These are phyloP conservation scores for Ancistrus triradiatus DNA, from an alignment of 2,113 vertebrate genomes.

Conservation along the genomic window DNA sequence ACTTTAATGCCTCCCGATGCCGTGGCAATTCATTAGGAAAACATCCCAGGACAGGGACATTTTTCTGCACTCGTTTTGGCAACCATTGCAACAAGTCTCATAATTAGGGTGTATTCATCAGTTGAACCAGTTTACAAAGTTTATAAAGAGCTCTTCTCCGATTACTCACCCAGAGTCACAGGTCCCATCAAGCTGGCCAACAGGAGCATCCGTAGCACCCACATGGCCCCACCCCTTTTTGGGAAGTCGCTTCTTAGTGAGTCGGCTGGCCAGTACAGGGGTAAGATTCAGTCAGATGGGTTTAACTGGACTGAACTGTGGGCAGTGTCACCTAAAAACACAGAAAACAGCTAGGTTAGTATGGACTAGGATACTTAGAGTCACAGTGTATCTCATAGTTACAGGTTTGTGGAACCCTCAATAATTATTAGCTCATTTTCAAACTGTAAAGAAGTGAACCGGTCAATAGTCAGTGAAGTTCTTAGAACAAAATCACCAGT, in stretches of 20 bases:
- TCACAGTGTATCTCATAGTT: too few species aligned
- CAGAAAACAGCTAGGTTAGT: background rate
- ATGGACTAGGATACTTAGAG: too few species aligned
- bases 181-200: conserved; percentile 40
- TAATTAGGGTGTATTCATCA: background rate
- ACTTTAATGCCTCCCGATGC: conserved; percentile 16
- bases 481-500: too few species aligned
- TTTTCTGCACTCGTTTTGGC: background rate
- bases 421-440: too few species aligned
- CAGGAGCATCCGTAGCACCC: conserved; percentile 34
- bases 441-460: too few species aligned
- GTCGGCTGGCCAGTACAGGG: background rate
- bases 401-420: too few species aligned
- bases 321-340: conserved; percentile 8
- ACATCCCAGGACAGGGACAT: conserved; percentile 4
- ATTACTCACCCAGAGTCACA: conserved; percentile 35
- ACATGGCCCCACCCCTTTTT: conserved; percentile 38
- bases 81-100: background rate
- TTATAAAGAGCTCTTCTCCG: too few species aligned
- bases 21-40: conserved; percentile 14
- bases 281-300: background rate
- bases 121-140: background rate
- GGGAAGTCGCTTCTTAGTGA: background rate
- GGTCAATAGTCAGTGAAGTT: too few species aligned
- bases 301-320: background rate